phyloP scores from a whole-genome alignment of 2,888 invertebrate species.

The Tanytarsus gracilentus region DNA sequence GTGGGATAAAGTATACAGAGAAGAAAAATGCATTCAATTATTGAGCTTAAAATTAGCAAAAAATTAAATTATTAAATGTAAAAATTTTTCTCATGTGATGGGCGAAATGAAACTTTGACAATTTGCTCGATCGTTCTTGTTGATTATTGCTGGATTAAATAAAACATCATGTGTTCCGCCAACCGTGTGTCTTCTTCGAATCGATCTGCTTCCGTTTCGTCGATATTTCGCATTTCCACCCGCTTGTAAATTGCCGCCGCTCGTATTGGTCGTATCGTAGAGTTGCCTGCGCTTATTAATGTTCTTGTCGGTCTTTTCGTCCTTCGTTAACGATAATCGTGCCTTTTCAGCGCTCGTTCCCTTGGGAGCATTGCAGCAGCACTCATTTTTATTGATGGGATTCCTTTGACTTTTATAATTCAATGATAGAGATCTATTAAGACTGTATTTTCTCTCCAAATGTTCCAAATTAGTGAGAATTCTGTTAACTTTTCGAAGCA shows the following conservation, averaged over 20 bases:
- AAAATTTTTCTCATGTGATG: too few species aligned
- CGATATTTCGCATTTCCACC: conserved; percentile 35
- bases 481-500: conserved; percentile 27
- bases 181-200: conserved; percentile 84
- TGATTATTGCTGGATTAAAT: conserved; percentile 32
- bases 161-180: conserved; percentile 75
- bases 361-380: conserved; percentile 34
- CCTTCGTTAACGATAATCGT: conserved; percentile 49
- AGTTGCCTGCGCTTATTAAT: conserved; percentile 62
- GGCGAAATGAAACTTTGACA: conserved; percentile 14
- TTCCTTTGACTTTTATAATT: conserved; percentile 31
- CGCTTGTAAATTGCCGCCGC: conserved; percentile 8
- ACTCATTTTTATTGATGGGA: conserved; percentile 23
- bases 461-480: conserved; percentile 31
- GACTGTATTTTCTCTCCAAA: conserved; percentile 30
- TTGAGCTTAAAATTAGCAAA: too few species aligned
- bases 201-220: conserved; percentile 41
- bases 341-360: conserved; percentile 31
- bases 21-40: too few species aligned
- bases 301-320: conserved; percentile 71
- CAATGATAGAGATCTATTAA: conserved; percentile 31
- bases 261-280: conserved; percentile 35
- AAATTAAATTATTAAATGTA: too few species aligned
- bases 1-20: too few species aligned
- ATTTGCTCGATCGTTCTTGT: conserved; percentile 11